A percentile compares a stretch with the other conserved stretches of the same genome.
phyloP scores from a whole-genome alignment of 2,113 vertebrate species.

The Proterorhinus semilunaris region DNA sequence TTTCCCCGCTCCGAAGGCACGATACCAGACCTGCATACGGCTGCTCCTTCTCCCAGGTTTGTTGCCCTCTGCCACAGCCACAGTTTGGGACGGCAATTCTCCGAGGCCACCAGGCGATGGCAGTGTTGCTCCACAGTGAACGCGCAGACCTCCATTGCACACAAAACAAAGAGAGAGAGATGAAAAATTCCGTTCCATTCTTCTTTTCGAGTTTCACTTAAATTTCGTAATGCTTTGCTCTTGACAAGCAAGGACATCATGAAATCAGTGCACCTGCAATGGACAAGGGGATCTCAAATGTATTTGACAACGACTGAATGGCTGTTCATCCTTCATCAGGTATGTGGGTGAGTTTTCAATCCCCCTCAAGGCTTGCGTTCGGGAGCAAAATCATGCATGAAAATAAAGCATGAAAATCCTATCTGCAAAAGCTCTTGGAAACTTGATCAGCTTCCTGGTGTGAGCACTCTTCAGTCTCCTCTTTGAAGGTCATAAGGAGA shows the following conservation, averaged over 20 bases:
- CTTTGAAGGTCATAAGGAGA: not conserved
- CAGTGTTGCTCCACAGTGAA: conserved; percentile 65
- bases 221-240: conserved; percentile 48
- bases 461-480: conserved; percentile 5
- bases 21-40: conserved; percentile 18
- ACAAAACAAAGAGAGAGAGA: not conserved
- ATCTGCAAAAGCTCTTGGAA: conserved; percentile 15
- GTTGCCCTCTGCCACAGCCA: conserved; percentile 33
- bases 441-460: conserved; percentile 15
- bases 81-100: not conserved
- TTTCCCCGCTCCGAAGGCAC: conserved; percentile 29
- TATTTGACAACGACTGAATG: conserved; percentile 32
- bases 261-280: conserved; percentile 52
- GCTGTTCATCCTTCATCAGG: conserved; percentile 40
- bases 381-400: too few species aligned
- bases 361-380: conserved; percentile 8
- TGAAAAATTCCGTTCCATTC: not conserved
- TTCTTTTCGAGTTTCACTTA: conserved; percentile 26
- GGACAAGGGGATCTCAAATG: conserved; percentile 45
- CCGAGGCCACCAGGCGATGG: conserved; percentile 59
- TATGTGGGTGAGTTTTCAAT: conserved; percentile 26
- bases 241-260: conserved; percentile 56
- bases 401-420: conserved; percentile 22
- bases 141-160: not conserved
- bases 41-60: conserved; percentile 33